Evolutionary conservation across 2,888 invertebrate genomes (phyloP), one percentile per base, ranked within the genome.

Genomic region (Yponomeuta evonymella): DNA sequence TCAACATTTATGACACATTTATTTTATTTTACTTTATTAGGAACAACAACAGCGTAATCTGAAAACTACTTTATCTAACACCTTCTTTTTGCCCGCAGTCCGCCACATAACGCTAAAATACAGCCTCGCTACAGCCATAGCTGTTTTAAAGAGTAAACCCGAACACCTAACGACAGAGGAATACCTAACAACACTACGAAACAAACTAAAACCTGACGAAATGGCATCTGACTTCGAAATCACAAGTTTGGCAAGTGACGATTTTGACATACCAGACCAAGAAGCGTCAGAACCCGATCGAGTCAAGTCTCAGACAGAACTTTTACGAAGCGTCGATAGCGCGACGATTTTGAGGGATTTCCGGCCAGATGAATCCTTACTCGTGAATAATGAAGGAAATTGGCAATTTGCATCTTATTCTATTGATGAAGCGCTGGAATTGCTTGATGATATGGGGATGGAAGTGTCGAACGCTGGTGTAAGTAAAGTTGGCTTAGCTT

Each of bases 81-180:
- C 9, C 48, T 23, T 23, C 1, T 33, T 68, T 72, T 48, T 70
- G 33, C 83, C 81, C 36, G 5, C 80, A 88, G 88, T 78, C 12
- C 75, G 76, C 11, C 79, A 83, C 51, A 79, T 87, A 48, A 75
- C 77, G 10, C 81, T 83, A 73, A 89, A 88, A 77, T 79, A 84
- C 67, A 75, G 79, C 2, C 48, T 87, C 51, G 83, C 81, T 0
- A 71, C 83, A 48, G 83, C 87, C 2, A 74, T 87, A 74, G 82
- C 83, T 2, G 75, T 88, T 1, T 69, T 89, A 68, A 83, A 79
- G 76, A 78, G 75, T 0, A 87, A 84, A 79, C 87, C 88, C 1
- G 71, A 76, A n/a, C 72, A 81, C 29, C 0, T 79, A 51, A 73
- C 76, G 2, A 73, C 81, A 3, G 76, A 79, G 10, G 71, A 81